A percentile compares a stretch with the other conserved stretches of the same genome.
These are phyloP conservation scores for Salvator merianae DNA, from an alignment of 2,113 vertebrate species.

Conservation along the genomic window DNA sequence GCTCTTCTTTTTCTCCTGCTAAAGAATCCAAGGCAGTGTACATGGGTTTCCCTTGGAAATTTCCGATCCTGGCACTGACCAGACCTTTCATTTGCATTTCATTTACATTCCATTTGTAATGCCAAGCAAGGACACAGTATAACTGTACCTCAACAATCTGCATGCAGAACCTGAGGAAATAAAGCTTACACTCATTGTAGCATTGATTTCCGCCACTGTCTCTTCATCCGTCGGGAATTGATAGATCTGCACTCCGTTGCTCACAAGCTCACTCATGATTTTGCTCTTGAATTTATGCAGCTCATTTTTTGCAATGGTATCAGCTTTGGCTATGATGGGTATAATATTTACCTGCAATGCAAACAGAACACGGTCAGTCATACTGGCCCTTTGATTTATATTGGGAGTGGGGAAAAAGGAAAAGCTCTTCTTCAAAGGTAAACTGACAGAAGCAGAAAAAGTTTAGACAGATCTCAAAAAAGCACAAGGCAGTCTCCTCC, in stretches of 20 bases:
- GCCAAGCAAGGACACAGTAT: accelerated
- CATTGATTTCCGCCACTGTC: constrained; percentile 83
- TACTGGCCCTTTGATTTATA: accelerated
- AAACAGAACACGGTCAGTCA: constrained; percentile 4
- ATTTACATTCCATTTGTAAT: not conserved
- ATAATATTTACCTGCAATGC: constrained; percentile 83
- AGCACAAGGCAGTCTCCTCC: too few relatives aligned
- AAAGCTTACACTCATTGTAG: constrained; percentile 82
- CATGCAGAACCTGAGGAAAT: accelerated
- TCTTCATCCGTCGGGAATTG: constrained; percentile 85
- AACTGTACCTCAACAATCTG: not conserved
- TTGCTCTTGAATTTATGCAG: constrained; percentile 88
- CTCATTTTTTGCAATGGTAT: constrained; percentile 84
- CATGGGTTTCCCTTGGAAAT: too few relatives aligned
- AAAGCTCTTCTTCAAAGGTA: not conserved
- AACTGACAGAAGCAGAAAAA: too few relatives aligned
- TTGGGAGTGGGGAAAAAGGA: not conserved
- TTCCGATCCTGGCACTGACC: not conserved
- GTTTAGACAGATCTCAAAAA: too few relatives aligned
- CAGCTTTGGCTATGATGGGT: constrained; percentile 85
- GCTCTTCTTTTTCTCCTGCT: too few relatives aligned
- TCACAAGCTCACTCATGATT: constrained; percentile 86
- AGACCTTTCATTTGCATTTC: not conserved
- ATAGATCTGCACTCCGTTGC: constrained; percentile 85
- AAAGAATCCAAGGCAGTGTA: too few relatives aligned